A percentile compares a stretch with the other conserved stretches of the same genome.
phyloP scores from a whole-genome alignment of 1,140 invertebrate genomes.

The Thaumetopoea pityocampa region DNA sequence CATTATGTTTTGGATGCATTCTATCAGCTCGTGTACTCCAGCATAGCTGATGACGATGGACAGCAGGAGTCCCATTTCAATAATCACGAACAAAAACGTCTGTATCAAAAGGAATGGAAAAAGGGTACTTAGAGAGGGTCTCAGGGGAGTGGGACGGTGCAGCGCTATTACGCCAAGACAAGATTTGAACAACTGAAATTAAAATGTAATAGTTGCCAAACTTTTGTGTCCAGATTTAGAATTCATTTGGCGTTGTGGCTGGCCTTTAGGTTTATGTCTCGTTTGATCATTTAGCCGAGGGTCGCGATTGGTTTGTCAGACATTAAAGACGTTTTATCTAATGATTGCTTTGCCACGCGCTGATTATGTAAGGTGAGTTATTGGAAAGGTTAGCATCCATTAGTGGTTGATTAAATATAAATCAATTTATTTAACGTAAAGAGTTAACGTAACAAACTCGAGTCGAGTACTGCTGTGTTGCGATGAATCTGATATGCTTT shows the following conservation, averaged over 20 bases:
- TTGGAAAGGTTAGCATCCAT: slow-evolving; percentile 3
- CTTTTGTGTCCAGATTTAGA: slow-evolving; percentile 66
- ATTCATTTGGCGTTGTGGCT: slow-evolving; percentile 57
- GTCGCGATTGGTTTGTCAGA: slow-evolving; percentile 34
- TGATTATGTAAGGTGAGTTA: slow-evolving; percentile 10
- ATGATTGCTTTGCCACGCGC: slow-evolving; percentile 28
- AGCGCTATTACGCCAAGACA: slow-evolving; percentile 66
- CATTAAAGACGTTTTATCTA: slow-evolving; percentile 40
- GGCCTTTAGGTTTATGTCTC: slow-evolving; percentile 43
- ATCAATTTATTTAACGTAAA: no score
- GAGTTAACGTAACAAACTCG: no score
- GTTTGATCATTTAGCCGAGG: slow-evolving; percentile 39
- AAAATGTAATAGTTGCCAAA: slow-evolving; percentile 74
- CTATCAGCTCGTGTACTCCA: slow-evolving; percentile 81
- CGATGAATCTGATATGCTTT: no score
- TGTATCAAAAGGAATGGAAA: slow-evolving; percentile 34
- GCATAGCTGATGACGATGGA: slow-evolving; percentile 84
- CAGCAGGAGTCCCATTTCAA: slow-evolving; percentile 81
- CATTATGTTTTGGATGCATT: slow-evolving; percentile 76
- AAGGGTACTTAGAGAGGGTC: slow-evolving; percentile 34
- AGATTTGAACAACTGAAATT: slow-evolving; percentile 76
- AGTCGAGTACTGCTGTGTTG: no score
- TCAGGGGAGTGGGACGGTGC: slow-evolving; percentile 45
- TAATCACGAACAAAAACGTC: slow-evolving; percentile 31
- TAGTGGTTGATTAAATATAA: no score